phyloP scores from a whole-genome alignment of 2,797 vertebrate genomes.

The Aldrovandia affinis region DNA sequence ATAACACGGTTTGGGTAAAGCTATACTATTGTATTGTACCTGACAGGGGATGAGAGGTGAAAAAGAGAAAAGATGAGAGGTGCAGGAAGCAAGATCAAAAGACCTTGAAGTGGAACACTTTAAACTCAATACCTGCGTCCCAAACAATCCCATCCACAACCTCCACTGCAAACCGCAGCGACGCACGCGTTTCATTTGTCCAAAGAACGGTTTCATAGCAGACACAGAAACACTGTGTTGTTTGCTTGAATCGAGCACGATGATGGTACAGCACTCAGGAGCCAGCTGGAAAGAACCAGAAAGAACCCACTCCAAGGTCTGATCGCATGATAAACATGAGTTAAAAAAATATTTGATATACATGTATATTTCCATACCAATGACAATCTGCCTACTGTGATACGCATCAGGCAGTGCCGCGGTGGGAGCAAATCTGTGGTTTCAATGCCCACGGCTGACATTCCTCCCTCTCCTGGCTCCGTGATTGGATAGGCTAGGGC shows the following conservation, averaged over 20 bases:
- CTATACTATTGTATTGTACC: not conserved
- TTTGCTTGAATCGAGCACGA: not conserved
- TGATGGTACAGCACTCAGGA: not conserved
- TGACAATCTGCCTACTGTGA: not conserved
- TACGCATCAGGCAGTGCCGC: not conserved
- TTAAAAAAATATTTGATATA: not conserved
- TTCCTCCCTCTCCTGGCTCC: not conserved
- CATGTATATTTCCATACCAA: not conserved
- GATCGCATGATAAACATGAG: not conserved
- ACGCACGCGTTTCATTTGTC: not conserved
- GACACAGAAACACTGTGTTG: not conserved
- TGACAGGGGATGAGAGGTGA: not conserved
- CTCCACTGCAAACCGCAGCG: not conserved
- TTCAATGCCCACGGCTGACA: not conserved
- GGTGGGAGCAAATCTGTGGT: not conserved
- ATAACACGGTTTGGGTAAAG: not conserved
- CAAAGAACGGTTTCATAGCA: not conserved
- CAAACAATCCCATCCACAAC: not conserved
- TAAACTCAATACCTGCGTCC: not conserved
- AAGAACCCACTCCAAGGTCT: conserved; percentile 1
- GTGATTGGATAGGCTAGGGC: not conserved
- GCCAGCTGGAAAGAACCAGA: not conserved
- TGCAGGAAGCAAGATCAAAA: conserved; percentile 8
- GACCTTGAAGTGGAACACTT: conserved; percentile 17
- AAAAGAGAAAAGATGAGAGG: too few relatives aligned